Evolutionary conservation across 2,113 vertebrate species (phyloP).

Genomic region (Cervus canadensis): DNA sequence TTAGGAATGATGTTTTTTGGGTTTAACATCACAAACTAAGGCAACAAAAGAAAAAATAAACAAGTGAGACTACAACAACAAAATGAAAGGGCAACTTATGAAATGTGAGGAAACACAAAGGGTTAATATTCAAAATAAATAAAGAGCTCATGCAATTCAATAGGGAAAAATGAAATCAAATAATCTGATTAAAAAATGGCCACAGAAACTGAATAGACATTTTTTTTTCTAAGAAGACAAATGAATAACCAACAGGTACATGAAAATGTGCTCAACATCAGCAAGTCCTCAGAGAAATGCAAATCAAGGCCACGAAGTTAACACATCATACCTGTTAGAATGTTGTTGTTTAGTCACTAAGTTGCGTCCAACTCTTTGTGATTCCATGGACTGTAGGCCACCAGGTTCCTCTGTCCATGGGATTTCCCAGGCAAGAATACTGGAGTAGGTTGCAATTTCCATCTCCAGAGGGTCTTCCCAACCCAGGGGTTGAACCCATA

Average conservation of each 20-base stretch:
- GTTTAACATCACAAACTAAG: neutral
- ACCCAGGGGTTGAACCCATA: neutral
- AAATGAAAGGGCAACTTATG: neutral
- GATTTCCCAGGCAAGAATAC: neutral
- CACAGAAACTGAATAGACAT: neutral
- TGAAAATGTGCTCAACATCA: neutral
- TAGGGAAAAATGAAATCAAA: neutral
- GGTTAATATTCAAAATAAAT: neutral
- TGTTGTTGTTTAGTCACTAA: neutral
- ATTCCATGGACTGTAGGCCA: neutral
- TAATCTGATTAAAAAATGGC: neutral
- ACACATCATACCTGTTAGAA: neutral
- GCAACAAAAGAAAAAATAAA: neutral
- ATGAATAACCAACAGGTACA: neutral
- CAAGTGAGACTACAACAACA: neutral
- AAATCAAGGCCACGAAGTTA: neutral
- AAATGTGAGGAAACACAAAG: neutral
- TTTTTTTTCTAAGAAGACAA: neutral
- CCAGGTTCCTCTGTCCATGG: neutral
- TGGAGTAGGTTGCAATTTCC: neutral
- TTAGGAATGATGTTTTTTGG: neutral
- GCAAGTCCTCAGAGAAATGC: neutral
- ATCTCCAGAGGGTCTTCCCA: neutral
- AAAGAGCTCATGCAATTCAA: neutral
- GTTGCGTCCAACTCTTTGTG: neutral